Conservation (phyloP, 2,888 invertebrate genomes). For the Arctia plantaginis region DNA sequence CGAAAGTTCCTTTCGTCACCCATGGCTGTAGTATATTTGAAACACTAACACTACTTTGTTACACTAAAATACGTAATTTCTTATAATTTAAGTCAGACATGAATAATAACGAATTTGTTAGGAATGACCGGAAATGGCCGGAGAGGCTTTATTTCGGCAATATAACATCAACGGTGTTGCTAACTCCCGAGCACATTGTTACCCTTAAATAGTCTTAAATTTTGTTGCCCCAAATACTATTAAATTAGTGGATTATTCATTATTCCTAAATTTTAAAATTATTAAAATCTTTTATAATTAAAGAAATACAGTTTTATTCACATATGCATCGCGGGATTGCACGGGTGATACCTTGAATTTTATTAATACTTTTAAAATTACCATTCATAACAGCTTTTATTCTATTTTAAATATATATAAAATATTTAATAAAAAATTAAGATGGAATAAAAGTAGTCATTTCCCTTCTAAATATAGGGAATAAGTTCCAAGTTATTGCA, state of each 20-base stretch:
- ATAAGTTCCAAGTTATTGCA: neutral
- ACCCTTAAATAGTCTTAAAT: too few species aligned
- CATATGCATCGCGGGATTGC: too few species aligned
- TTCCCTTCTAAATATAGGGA: neutral
- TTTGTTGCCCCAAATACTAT: too few species aligned
- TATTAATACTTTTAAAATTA: too few species aligned
- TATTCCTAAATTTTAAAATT: too few species aligned
- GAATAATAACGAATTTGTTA: neutral
- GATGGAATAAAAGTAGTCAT: neutral
- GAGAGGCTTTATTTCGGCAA: neutral
- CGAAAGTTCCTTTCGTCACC: slow-evolving; percentile 93
- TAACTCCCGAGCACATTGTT: neutral
- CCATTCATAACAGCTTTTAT: too few species aligned
- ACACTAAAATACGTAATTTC: neutral
- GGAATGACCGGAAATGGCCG: neutral
- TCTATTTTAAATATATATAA: too few species aligned
- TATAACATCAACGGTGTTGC: neutral
- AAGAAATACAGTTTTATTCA: too few species aligned
- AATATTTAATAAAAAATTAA: too few species aligned
- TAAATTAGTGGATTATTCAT: neutral
- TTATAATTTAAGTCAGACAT: neutral
- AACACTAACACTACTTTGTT: neutral
- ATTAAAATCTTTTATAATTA: too few species aligned
- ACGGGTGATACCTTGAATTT: too few species aligned
- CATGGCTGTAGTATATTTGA: slow-evolving; percentile 53